phyloP scores from a whole-genome alignment of 1,140 invertebrate genomes.

The Plectus sambesii region DNA sequence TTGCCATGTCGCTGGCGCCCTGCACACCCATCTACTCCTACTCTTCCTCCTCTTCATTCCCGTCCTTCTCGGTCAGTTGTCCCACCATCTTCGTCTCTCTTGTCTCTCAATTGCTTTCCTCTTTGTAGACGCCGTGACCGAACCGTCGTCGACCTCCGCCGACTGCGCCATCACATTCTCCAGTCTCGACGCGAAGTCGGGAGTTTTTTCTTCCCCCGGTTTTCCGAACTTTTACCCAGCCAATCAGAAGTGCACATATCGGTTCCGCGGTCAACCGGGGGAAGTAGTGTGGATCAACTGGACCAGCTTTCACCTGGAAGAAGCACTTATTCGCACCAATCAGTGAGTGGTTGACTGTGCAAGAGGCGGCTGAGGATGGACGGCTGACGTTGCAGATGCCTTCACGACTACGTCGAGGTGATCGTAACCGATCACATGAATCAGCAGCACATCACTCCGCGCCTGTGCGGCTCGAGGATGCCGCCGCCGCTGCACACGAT shows the following conservation, averaged over 20 bases:
- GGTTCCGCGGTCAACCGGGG: neutral
- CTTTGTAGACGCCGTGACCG: too few relatives aligned
- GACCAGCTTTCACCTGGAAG: neutral
- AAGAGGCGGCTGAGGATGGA: neutral
- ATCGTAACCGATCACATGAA: neutral
- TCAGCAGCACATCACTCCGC: neutral
- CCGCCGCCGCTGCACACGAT: neutral
- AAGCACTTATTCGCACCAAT: neutral
- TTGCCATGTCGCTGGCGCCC: too few relatives aligned
- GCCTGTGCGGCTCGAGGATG: neutral
- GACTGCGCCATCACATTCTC: too few relatives aligned
- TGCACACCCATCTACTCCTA: too few relatives aligned
- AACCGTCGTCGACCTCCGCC: too few relatives aligned
- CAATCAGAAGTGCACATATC: neutral
- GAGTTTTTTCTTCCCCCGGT: too few relatives aligned
- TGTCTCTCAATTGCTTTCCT: too few relatives aligned
- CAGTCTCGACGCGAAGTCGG: too few relatives aligned
- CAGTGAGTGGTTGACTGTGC: neutral
- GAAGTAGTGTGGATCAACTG: neutral
- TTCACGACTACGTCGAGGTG: neutral
- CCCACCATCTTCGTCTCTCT: too few relatives aligned
- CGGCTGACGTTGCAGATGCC: neutral
- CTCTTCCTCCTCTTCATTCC: too few relatives aligned
- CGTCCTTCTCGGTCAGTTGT: too few relatives aligned
- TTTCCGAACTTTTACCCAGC: too few relatives aligned